These are phyloP conservation scores for Okapia johnstoni DNA, from an alignment of 2,113 vertebrate species.

Conservation along the genomic window DNA sequence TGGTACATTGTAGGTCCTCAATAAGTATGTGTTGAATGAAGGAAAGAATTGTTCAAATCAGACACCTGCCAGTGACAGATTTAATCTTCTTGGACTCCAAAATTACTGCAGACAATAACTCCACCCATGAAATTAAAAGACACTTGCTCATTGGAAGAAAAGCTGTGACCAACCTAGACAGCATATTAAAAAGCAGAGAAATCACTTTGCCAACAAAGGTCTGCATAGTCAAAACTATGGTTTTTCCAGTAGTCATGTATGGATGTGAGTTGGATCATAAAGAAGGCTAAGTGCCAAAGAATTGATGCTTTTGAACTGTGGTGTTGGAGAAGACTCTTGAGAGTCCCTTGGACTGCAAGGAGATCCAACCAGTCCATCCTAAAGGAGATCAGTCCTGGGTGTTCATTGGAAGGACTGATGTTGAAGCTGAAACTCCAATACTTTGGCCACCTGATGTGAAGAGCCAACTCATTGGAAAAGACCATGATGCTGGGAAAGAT, in stretches of 20 bases:
- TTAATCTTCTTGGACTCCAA: neutral
- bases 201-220: neutral
- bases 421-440: neutral
- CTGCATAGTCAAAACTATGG: neutral
- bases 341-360: neutral
- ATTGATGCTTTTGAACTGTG: neutral
- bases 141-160: neutral
- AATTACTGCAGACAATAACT: neutral
- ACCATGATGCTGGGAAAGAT: neutral
- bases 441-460: neutral
- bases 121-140: neutral
- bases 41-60: neutral
- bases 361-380: neutral
- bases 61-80: neutral
- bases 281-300: neutral
- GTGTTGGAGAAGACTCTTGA: neutral
- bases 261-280: neutral
- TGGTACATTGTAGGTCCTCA: neutral
- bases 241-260: neutral
- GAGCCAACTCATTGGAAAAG: neutral
- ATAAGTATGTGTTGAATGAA: neutral
- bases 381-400: neutral
- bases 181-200: neutral
- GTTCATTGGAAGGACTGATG: neutral
- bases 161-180: neutral